Base-by-base conservation (phyloP, 2,797 vertebrate genomes). In the Falco biarmicus region DNA sequence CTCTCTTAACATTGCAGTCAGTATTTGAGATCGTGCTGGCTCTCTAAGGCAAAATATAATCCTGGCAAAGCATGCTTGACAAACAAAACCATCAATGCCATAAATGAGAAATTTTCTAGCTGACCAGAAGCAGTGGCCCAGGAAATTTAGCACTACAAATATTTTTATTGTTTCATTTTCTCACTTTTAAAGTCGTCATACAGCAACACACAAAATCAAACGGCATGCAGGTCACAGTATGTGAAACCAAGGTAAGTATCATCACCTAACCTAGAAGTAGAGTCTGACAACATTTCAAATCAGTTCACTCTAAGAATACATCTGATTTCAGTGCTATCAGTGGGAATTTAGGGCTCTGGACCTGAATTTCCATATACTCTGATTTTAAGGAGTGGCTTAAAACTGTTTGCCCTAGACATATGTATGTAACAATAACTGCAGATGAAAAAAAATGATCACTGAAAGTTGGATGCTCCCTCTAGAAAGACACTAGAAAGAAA, bases 61-160 rank as follows among this genome's bases (percentile, higher is more conserved):
- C 45, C 54, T 92, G 74, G 83, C 64, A 76, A 81, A 92, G 47
- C 65, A 56, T 1, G 2, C 59, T 39, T 84, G 83, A 78, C 81
- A 90, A 74, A 91, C 54, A 91, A 87, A 79, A 37, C 50, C 74
- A 93, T 79, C 77, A 79, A 10, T 45, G 48, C 54, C 45, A 53
- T 83, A 94, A 91, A 93, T 90, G 59, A 89, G 70, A 91, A 66
- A 78, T 69, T 86, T 95, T 93, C 89, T 41, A 92, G 25, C 39
- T 90, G 60, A 70, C 53, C 65, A 91, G 50, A 94, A 80, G 57
- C 54, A 84, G 47, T 71, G 84, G 64, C 64, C 74, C 78, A 90
- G 54, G 79, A 93, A 96, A 95, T 95, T 48, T 90, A 84, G 93
- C 37, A 31, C 31, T 89, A 59, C 54, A 93, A 87, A 70, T 69